Base-by-base conservation (phyloP, 2,888 invertebrate species). In the Drosophila meridionalis region DNA sequence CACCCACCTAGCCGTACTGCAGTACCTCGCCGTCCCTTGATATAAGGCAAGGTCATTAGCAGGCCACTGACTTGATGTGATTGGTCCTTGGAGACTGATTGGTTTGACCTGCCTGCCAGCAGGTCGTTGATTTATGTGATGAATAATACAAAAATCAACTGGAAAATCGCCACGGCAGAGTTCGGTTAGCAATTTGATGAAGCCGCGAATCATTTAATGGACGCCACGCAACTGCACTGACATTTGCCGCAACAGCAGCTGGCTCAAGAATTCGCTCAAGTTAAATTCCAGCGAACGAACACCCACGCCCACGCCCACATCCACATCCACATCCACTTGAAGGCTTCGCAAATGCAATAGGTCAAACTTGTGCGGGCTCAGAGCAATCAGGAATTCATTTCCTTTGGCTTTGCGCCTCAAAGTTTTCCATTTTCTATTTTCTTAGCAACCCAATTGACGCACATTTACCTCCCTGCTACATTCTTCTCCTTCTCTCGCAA, bases 51-150 rank as follows among this genome's bases (percentile, higher is more conserved):
- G 78, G 78, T 68, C 74, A 74, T 74, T 78, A 78, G 68, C 76
- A 72, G 76, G 76, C 64, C 76, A 76, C 47, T 76, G 77, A 78
- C 77, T 74, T 61, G 78, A 70, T 78, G 70, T 62, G 38, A 65
- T 47, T 61, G 59, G 26, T 74, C 67, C 67, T 60, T 48, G 30
- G 74, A 34, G 78, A 38, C 56, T 78, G 74, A 73, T 78, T 78
- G 64, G 34, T 64, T 61, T 73, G 43, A 55, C 40, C 47, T 43
- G 59, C n/a, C 43, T 34, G 53, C 9, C 60, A 40, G 68, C 65
- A 65, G 78, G 64, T 74, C 66, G 68, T 78, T 78, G 78, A 74
- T 71, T 78, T 78, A 78, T 30, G 14, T 47, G 47, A 47, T 47
- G 28, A 28, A 47, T 28, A 47, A 47, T 47, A 30, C 12, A 48